phyloP scores from a whole-genome alignment of 2,797 vertebrate genomes.

The Danionella dracula region DNA sequence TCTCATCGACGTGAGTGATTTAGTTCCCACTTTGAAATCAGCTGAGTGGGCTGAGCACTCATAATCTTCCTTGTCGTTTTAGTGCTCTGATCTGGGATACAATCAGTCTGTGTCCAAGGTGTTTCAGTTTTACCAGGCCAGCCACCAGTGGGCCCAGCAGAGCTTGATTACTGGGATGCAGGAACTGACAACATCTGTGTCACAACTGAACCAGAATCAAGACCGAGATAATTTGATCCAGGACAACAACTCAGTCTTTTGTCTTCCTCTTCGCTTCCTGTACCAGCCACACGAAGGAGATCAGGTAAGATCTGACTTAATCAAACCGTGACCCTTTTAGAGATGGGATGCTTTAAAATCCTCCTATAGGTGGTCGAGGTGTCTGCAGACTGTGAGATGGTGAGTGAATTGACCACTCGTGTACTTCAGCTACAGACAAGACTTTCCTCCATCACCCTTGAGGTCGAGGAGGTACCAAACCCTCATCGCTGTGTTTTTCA shows the following conservation, averaged over 20 bases:
- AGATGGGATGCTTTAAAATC: too few species aligned
- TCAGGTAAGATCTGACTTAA: constrained; percentile 62
- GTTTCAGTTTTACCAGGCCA: constrained; percentile 68
- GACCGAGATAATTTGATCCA: constrained; percentile 77
- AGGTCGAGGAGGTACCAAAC: constrained; percentile 72
- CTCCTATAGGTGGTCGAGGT: constrained; percentile 72
- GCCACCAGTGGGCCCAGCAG: constrained; percentile 62
- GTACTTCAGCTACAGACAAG: constrained; percentile 75
- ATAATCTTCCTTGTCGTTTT: constrained; percentile 1
- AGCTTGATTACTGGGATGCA: constrained; percentile 69
- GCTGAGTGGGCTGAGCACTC: not conserved
- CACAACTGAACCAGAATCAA: constrained; percentile 68
- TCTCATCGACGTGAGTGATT: constrained; percentile 77
- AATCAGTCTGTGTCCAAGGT: constrained; percentile 73
- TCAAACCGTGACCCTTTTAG: not conserved
- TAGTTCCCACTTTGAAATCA: not conserved
- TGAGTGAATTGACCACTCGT: constrained; percentile 73
- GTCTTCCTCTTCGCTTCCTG: constrained; percentile 72
- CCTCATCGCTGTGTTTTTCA: too few species aligned
- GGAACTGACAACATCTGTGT: constrained; percentile 66
- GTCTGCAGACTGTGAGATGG: constrained; percentile 67
- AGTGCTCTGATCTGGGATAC: constrained; percentile 84
- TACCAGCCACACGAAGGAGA: constrained; percentile 84
- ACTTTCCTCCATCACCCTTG: constrained; percentile 64
- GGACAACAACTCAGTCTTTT: constrained; percentile 74